phyloP scores from a whole-genome alignment of 2,797 vertebrate genomes.

The Gastrophryne carolinensis region DNA sequence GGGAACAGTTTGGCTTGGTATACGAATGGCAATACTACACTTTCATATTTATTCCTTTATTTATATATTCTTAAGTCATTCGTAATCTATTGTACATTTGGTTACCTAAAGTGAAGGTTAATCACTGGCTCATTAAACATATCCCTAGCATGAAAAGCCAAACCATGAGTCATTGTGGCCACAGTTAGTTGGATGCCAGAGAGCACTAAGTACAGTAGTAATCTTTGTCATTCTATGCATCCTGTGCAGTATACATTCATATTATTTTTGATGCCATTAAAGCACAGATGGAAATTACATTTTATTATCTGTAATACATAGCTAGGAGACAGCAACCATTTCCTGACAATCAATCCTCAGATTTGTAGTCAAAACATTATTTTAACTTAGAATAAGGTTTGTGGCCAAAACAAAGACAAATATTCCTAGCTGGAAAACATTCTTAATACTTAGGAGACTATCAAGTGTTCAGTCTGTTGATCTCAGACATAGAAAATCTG shows the following conservation, averaged over 20 bases:
- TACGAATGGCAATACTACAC: neutral
- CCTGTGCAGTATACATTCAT: slow-evolving; percentile 1
- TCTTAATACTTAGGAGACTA: slow-evolving; percentile 31
- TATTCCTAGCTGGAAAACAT: neutral
- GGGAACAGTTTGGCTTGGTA: neutral
- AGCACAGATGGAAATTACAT: slow-evolving; percentile 11
- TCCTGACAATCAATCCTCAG: slow-evolving; percentile 31
- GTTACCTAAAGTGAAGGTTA: neutral
- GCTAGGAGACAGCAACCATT: slow-evolving; percentile 33
- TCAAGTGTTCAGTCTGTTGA: slow-evolving; percentile 67
- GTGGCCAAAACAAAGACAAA: slow-evolving; percentile 9
- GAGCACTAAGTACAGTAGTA: neutral
- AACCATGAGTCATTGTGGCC: slow-evolving; percentile 17
- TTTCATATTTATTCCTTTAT: neutral
- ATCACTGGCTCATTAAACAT: slow-evolving; percentile 6
- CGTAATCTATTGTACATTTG: neutral
- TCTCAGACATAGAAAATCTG: slow-evolving; percentile 72
- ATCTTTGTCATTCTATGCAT: neutral
- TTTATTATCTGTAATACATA: slow-evolving; percentile 29
- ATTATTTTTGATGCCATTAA: slow-evolving; percentile 14
- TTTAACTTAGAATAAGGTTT: slow-evolving; percentile 27
- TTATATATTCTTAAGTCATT: slow-evolving; percentile 3
- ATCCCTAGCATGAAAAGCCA: slow-evolving; percentile 4
- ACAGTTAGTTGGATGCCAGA: neutral
- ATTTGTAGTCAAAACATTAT: slow-evolving; percentile 37